A percentile compares a stretch with the other conserved stretches of the same genome.
Evolutionary conservation across 2,113 vertebrate species (phyloP).

Genomic region (Ochotona curzoniae): DNA sequence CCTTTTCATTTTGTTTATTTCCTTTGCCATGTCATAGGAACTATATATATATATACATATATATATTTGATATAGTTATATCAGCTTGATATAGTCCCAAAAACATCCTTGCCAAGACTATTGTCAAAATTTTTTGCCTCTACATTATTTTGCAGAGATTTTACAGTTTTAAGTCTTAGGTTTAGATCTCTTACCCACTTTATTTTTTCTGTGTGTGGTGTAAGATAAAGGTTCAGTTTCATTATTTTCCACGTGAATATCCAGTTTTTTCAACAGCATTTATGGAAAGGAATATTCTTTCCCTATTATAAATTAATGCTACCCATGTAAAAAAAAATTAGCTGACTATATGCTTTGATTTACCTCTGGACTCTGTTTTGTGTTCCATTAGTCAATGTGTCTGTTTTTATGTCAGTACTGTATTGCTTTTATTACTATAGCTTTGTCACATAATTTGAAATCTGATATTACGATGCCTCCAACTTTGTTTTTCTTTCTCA

Average conservation of each 20-base stretch:
- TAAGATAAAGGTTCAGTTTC: neutral
- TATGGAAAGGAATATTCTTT: neutral
- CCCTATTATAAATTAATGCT: neutral
- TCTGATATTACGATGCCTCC: neutral
- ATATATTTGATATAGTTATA: too few relatives aligned
- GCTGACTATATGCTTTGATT: neutral
- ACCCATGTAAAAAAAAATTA: neutral
- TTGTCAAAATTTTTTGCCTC: neutral
- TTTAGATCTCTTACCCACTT: neutral
- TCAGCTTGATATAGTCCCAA: neutral
- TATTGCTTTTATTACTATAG: neutral
- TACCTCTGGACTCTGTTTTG: neutral
- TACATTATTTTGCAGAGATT: neutral
- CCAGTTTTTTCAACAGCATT: too few relatives aligned
- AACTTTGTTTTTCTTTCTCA: neutral
- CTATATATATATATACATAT: too few relatives aligned
- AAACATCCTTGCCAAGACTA: neutral
- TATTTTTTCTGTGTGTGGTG: neutral
- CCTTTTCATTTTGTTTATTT: neutral
- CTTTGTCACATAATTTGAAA: neutral
- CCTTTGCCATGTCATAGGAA: neutral
- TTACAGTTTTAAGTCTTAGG: neutral
- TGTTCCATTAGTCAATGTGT: neutral
- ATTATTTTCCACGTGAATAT: too few relatives aligned
- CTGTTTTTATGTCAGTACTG: neutral